Base-by-base conservation (phyloP, 2,113 vertebrate genomes). In the Plecotus auritus region DNA sequence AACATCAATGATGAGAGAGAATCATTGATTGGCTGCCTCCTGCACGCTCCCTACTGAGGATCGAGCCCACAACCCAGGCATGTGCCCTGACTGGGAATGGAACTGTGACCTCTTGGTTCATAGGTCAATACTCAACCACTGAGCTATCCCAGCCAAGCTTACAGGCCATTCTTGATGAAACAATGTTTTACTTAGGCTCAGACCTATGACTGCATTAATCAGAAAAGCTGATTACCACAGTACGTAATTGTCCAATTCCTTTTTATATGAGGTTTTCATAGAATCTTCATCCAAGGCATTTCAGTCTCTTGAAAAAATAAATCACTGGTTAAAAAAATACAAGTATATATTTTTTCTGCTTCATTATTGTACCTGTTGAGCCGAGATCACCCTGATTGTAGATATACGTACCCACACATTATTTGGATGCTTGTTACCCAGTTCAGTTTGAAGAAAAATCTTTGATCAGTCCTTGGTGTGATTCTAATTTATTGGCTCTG, bases 241-340 rank as follows among this genome's bases (percentile, higher is more conserved):
- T 30, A 47, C 37, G 47, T 74, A 87, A 70, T 45, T 35, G 67
- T 61, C 30, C 59, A 47, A 51, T 61, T 85, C 67, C 28, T 91
- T 4, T 54, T 82, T 70, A 61, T 20, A 40, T 40, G 80, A 73
- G 23, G 30, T 49, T 91, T 88, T 76, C 30, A 78, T 66, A 70
- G 54, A 81, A 49, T 82, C 35, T 64, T 73, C 64, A 42, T 90
- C 35, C 18, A 22, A 42, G 4, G 61, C 22, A 26, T 81, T 96
- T 93, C 54, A 54, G 20, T 45, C 8, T 61, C 12, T 14, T 93
- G 67, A 74, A 84, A 93, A 96, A 95, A 86, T 51, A 94, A 93
- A 87, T 89, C 9, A 82, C 9, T 32, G 61, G 30, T 5, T 47
- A 35, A 78, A 87, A 37, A 47, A 88, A 84, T 2, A 12, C 32